Conservation (phyloP, 2,888 invertebrate genomes). For the Phyllotreta cruciferae region DNA sequence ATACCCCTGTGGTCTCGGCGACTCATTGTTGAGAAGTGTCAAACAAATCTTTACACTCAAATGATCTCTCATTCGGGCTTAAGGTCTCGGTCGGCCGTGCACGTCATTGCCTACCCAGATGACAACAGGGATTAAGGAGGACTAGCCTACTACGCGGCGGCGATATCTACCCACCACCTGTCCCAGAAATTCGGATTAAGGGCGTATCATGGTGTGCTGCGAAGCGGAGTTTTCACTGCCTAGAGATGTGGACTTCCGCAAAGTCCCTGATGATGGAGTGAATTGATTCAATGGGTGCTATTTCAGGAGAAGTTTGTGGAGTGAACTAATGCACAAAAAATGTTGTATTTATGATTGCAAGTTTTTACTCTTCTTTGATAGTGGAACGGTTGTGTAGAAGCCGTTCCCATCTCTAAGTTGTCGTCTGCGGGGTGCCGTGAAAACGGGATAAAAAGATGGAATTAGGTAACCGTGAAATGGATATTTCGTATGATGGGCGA, state of each 20-base stretch:
- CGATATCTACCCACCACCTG: conserved; percentile 43
- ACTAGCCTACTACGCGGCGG: conserved; percentile 42
- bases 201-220: conserved; percentile 39
- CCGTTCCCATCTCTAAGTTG: conserved; percentile 24
- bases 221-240: conserved; percentile 13
- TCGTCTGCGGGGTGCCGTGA: conserved; percentile 25
- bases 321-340: too few relatives aligned
- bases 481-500: conserved; percentile 38
- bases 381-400: background rate
- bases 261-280: too few relatives aligned
- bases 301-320: too few relatives aligned
- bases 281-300: too few relatives aligned
- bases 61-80: conserved; percentile 44
- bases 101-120: conserved; percentile 42
- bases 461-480: conserved; percentile 45
- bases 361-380: background rate
- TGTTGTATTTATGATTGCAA: too few relatives aligned
- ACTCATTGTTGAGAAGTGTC: conserved; percentile 50
- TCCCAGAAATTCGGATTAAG: conserved; percentile 45
- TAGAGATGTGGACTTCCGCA: conserved; percentile 14
- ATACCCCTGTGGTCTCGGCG: conserved; percentile 36
- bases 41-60: conserved; percentile 51
- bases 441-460: conserved; percentile 40
- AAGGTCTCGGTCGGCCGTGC: conserved; percentile 37
- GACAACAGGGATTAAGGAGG: conserved; percentile 40